A percentile compares a stretch with the other conserved stretches of the same genome.
phyloP scores from a whole-genome alignment of 2,888 invertebrate genomes.

The Scaptomyza polygonia region DNA sequence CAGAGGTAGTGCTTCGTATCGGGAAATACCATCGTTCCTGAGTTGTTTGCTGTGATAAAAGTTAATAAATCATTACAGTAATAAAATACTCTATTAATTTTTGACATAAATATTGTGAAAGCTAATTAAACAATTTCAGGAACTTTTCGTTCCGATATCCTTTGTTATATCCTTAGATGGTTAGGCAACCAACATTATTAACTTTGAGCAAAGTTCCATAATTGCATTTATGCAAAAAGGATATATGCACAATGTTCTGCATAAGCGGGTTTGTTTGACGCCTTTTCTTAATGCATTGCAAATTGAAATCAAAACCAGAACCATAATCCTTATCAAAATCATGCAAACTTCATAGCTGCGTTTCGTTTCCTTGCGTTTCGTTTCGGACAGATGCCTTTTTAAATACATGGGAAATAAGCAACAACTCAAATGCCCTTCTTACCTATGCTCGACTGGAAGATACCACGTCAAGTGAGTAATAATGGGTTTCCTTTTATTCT shows the following conservation, averaged over 20 bases:
- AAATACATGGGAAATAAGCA: conserved; percentile 1
- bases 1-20: too few relatives aligned
- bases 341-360: conserved; percentile 22
- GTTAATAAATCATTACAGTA: too few relatives aligned
- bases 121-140: too few relatives aligned
- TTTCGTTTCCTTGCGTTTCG: conserved; percentile 21
- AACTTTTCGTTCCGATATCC: too few relatives aligned
- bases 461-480: background rate
- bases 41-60: too few relatives aligned
- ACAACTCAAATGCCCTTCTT: background rate
- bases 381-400: conserved; percentile 25
- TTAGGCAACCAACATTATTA: background rate
- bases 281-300: conserved; percentile 9
- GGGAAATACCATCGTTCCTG: too few relatives aligned
- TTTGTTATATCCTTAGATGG: too few relatives aligned
- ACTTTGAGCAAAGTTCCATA: background rate
- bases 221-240: background rate
- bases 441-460: background rate
- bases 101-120: too few relatives aligned
- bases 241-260: background rate
- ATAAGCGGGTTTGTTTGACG: background rate
- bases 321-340: conserved; percentile 29
- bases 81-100: too few relatives aligned
- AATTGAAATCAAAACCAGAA: conserved; percentile 20
- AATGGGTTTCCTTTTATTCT: too few relatives aligned